Evolutionary conservation across 2,888 invertebrate species (phyloP), one percentile per base, ranked within the genome.

Genomic region (Agriopis aurantiaria): DNA sequence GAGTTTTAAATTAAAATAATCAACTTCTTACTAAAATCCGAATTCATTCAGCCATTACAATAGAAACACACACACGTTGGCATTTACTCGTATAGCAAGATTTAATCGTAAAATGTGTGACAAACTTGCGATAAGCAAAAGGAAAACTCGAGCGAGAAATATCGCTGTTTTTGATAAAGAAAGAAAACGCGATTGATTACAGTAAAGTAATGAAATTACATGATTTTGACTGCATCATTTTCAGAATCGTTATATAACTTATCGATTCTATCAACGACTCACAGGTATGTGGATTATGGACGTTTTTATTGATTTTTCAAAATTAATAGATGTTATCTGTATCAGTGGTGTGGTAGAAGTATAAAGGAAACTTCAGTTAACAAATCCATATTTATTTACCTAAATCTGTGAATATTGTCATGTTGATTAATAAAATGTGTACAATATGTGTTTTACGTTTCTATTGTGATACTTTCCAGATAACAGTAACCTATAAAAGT

Each of bases 401-500:
- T 48, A 48, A 12, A 7, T 48, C 9, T 41, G 8, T n/a, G n/a
- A 33, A 33, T 41, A 2, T 41, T 41, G 41, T 55, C 40, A 14
- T 3, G 41, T 55, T 41, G 40, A 55, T 40, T 55, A 41, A n/a
- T 55, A 40, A 40, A 41, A 40, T 41, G n/a, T n/a, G n/a, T n/a
- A n/a, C n/a, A n/a, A 12, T 4, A 33, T 33, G n/a, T 7, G 11
- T 33, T 4, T 40, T 41, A 0, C 40, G n/a, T 56, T 23, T 14
- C 14, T 46, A 14, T 46, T 64, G 55, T 40, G 53, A 40, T 56
- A 64, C 40, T 45, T 68, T 65, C 67, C 59, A 57, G 68, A 68
- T 74, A 72, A 66, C 64, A 70, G 69, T 60, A 49, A 49, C 11
- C 10, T 41, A 60, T 60, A 51, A 51, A 41, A 41, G 17, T 51